Evolutionary conservation across 2,797 vertebrate genomes (phyloP).

Genomic region (Hozukius guyotensis): DNA sequence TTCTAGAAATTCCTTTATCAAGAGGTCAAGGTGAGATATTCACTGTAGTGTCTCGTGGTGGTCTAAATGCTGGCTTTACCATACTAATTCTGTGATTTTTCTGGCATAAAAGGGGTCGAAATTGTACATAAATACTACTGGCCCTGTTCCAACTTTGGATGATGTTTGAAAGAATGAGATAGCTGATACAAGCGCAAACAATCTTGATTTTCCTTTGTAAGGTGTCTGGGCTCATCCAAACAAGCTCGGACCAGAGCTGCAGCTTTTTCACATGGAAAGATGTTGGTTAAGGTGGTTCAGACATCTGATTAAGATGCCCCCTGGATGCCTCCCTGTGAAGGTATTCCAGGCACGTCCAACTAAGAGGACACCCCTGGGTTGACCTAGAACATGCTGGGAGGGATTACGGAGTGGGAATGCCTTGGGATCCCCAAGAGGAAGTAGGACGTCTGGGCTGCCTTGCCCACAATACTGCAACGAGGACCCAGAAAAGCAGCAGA

Average conservation of each 20-base stretch:
- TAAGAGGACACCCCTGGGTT: not conserved
- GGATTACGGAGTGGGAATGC: not conserved
- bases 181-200: not conserved
- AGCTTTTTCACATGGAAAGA: not conserved
- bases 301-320: not conserved
- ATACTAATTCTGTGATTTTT: not conserved
- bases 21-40: not conserved
- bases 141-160: not conserved
- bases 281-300: not conserved
- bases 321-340: not conserved
- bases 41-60: too few relatives aligned
- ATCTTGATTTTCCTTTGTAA: not conserved
- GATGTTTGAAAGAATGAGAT: not conserved
- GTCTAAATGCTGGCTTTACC: not conserved
- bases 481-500: not conserved
- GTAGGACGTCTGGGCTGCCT: not conserved
- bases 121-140: not conserved
- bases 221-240: not conserved
- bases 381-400: constrained; percentile 5
- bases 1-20: not conserved
- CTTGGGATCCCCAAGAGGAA: constrained; percentile 1
- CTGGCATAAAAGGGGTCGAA: not conserved
- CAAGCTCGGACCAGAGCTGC: not conserved
- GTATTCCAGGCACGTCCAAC: constrained; percentile 4
- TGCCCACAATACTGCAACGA: too few relatives aligned